phyloP scores from a whole-genome alignment of 2,888 invertebrate species.

The Cephus sareptanus region DNA sequence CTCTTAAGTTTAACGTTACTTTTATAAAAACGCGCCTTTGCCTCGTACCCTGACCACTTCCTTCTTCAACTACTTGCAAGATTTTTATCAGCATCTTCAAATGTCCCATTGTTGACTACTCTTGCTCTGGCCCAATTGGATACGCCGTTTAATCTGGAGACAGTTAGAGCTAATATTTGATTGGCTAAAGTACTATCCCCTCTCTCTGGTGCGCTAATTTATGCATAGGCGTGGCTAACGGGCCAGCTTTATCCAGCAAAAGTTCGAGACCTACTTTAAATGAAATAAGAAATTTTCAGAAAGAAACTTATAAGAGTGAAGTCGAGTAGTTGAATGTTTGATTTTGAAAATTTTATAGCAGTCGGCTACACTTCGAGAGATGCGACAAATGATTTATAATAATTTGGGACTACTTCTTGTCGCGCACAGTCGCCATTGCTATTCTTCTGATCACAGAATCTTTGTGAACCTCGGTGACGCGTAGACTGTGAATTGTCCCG shows the following conservation, averaged over 20 bases:
- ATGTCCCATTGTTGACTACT: not conserved
- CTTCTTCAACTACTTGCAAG: not conserved
- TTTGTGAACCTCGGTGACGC: not conserved
- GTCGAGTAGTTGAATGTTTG: not conserved
- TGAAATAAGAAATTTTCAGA: not conserved
- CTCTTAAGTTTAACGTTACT: not conserved
- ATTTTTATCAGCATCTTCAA: not conserved
- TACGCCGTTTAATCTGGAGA: slow-evolving; percentile 21
- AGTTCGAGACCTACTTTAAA: not conserved
- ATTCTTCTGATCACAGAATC: slow-evolving; percentile 14
- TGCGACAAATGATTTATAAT: not conserved
- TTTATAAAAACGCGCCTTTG: not conserved
- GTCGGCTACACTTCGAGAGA: not conserved
- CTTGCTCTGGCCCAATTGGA: slow-evolving; percentile 8
- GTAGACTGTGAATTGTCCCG: not conserved
- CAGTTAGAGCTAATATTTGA: slow-evolving; percentile 28
- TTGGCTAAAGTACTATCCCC: slow-evolving; percentile 15
- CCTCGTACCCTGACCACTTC: not conserved
- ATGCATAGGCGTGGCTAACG: not conserved
- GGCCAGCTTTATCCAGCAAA: not conserved
- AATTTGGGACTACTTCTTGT: slow-evolving; percentile 32
- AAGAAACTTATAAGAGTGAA: not conserved
- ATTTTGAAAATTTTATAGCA: not conserved
- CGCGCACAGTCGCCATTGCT: slow-evolving; percentile 37
- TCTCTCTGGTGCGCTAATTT: slow-evolving; percentile 18